Conservation (phyloP, 2,113 vertebrate species). For the Ailurus styani region DNA sequence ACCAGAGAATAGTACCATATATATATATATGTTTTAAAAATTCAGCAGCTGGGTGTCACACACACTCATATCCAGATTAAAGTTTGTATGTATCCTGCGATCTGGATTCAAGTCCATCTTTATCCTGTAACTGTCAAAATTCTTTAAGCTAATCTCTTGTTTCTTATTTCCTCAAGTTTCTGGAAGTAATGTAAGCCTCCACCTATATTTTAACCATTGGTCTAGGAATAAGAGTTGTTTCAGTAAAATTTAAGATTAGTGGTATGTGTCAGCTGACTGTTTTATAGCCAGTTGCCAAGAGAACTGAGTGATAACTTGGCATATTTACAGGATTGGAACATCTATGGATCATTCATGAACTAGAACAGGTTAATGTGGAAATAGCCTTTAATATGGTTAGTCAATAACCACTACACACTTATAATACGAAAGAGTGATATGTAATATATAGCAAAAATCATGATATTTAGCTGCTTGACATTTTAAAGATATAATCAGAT, state of each 20-base stretch:
- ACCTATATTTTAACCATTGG: background rate
- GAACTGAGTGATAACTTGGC: background rate
- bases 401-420: background rate
- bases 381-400: background rate
- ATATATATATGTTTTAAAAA: background rate
- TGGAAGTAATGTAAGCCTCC: background rate
- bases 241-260: background rate
- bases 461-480: slow-evolving; percentile 48
- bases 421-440: background rate
- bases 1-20: background rate
- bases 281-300: background rate
- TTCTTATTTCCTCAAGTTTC: background rate
- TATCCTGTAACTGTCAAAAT: background rate
- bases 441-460: background rate
- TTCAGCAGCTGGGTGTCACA: background rate
- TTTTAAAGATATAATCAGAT: slow-evolving; percentile 62
- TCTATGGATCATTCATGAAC: background rate
- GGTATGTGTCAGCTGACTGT: background rate
- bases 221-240: slow-evolving; percentile 3
- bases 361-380: background rate
- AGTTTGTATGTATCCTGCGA: background rate
- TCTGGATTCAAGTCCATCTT: background rate
- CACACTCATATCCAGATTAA: background rate
- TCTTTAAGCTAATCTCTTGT: background rate
- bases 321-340: background rate